phyloP scores from a whole-genome alignment of 2,888 invertebrate genomes.

The Mallateleia sp. region DNA sequence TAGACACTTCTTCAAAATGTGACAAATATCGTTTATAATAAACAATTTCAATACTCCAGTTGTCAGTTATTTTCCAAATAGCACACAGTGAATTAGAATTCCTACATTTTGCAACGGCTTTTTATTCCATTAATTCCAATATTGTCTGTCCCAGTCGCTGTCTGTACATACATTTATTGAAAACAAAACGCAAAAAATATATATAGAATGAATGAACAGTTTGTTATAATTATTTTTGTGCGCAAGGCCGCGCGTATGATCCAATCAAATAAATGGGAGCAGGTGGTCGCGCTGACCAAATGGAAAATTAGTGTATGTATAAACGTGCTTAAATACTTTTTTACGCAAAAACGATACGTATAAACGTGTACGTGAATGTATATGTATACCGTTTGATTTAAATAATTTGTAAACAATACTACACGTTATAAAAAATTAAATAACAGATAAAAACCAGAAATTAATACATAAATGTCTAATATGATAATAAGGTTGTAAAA shows the following conservation, averaged over 20 bases:
- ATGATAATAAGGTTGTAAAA: no score
- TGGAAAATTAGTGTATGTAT: constrained; percentile 69
- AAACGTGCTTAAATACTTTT: constrained; percentile 75
- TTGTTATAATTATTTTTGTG: constrained; percentile 50
- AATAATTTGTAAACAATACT: constrained; percentile 61
- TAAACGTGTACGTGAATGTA: constrained; percentile 75
- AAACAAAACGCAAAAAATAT: constrained; percentile 23
- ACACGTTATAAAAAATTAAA: no score
- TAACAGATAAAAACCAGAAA: no score
- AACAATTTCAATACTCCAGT: background rate
- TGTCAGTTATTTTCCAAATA: constrained; percentile 8
- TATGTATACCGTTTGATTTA: constrained; percentile 74
- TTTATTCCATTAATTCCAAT: constrained; percentile 10
- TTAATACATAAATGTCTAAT: no score
- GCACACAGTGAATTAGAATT: constrained; percentile 7
- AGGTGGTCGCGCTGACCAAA: constrained; percentile 69
- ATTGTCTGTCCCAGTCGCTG: constrained; percentile 59
- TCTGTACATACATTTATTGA: constrained; percentile 53
- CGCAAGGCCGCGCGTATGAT: constrained; percentile 64
- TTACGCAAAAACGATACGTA: constrained; percentile 75
- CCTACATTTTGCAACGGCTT: background rate
- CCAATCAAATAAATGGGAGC: constrained; percentile 66
- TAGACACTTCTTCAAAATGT: constrained; percentile 9
- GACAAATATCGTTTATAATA: background rate
- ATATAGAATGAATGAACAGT: constrained; percentile 49